Evolutionary conservation across 2,888 invertebrate genomes (phyloP).

Genomic region (Aphidoletes aphidimyza): DNA sequence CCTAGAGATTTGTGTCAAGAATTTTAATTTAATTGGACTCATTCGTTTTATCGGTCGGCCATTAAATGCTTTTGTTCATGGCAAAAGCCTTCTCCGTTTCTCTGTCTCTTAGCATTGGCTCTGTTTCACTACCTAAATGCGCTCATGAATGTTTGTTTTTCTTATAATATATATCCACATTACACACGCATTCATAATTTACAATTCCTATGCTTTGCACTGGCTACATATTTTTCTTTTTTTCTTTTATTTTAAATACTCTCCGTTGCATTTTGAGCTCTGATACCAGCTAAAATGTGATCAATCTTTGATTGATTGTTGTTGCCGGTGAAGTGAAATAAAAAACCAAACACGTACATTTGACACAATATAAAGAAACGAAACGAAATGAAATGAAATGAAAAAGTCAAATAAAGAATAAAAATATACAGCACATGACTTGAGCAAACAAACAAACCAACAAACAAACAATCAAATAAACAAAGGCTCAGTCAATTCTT

Average conservation of each 20-base stretch:
- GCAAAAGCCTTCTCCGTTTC: background rate
- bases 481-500: background rate
- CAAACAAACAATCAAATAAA: no score
- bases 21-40: constrained; percentile 47
- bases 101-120: background rate
- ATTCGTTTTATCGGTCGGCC: constrained; percentile 13
- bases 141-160: no score
- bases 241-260: constrained; percentile 23
- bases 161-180: background rate
- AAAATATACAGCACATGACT: no score
- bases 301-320: constrained; percentile 48
- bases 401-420: background rate
- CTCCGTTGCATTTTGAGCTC: background rate
- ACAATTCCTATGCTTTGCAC: background rate
- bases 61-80: constrained; percentile 6
- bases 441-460: constrained; percentile 22
- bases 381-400: background rate
- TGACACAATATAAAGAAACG: background rate
- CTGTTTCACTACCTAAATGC: background rate
- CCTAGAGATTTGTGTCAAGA: constrained; percentile 44
- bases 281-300: background rate
- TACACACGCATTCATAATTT: background rate
- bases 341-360: background rate
- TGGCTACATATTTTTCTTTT: no score
- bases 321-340: background rate